phyloP scores from a whole-genome alignment of 30 jellyfish, hydroid and myxozoan species.

The Turritopsis dohrnii region DNA sequence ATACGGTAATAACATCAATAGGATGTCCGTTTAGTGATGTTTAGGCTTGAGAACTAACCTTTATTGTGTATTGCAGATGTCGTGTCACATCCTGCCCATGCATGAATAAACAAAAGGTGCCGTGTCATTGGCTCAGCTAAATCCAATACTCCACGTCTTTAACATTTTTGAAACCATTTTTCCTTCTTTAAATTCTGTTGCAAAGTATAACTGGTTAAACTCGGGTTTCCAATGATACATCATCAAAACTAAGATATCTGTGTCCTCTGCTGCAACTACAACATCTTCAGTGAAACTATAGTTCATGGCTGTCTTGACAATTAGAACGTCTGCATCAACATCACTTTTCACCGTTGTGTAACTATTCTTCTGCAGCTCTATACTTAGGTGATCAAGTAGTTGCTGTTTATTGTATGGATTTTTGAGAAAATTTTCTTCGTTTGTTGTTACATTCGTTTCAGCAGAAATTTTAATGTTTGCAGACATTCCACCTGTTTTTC shows the following conservation, averaged over 20 bases:
- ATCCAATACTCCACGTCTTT: not conserved
- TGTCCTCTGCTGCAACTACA: not conserved
- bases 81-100: constrained; percentile 25
- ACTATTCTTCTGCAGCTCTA: not conserved
- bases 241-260: not conserved
- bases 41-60: too few relatives aligned
- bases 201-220: not conserved
- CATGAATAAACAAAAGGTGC: constrained; percentile 4
- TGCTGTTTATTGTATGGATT: constrained; percentile 1
- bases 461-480: not conserved
- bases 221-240: not conserved
- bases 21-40: too few relatives aligned
- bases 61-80: not conserved
- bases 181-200: too few relatives aligned
- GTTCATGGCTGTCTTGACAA: not conserved
- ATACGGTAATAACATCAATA: too few relatives aligned
- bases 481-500: constrained; percentile 1
- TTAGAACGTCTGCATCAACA: not conserved
- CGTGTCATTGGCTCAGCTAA: constrained; percentile 4
- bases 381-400: not conserved
- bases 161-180: not conserved
- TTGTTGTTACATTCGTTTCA: not conserved
- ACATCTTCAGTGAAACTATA: not conserved
- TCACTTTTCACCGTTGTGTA: not conserved
- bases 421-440: not conserved